These are phyloP conservation scores for Onthophagus taurus DNA, from an alignment of 1,140 invertebrate genomes.

Conservation along the genomic window DNA sequence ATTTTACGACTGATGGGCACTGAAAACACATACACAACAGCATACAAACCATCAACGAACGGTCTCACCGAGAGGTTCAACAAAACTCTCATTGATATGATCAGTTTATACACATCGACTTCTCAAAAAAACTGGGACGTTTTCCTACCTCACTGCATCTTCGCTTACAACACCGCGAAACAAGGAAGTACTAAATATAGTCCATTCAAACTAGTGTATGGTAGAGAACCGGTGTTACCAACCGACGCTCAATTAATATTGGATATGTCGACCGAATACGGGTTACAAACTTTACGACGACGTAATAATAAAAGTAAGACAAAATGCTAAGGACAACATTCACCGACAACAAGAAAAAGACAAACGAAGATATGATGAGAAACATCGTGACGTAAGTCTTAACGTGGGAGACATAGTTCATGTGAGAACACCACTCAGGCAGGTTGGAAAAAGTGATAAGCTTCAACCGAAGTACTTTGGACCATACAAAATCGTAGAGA, in stretches of 20 bases:
- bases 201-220: constrained; percentile 15
- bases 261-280: constrained; percentile 1
- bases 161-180: constrained; percentile 13
- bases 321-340: constrained; percentile 13
- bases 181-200: constrained; percentile 13
- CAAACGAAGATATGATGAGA: constrained; percentile 15
- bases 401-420: constrained; percentile 15
- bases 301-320: not conserved
- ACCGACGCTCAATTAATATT: constrained; percentile 7
- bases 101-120: constrained; percentile 11
- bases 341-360: constrained; percentile 12
- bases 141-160: constrained; percentile 7
- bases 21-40: not conserved
- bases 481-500: constrained; percentile 9
- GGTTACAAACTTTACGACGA: not conserved
- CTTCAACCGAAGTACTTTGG: constrained; percentile 12
- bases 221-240: constrained; percentile 12
- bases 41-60: constrained; percentile 1
- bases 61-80: constrained; percentile 12
- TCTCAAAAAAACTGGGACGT: constrained; percentile 12
- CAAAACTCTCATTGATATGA: constrained; percentile 12
- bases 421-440: constrained; percentile 12
- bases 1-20: not conserved
- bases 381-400: constrained; percentile 8
- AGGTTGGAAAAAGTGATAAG: constrained; percentile 15